Evolutionary conservation across 2,888 invertebrate genomes (phyloP).

Genomic region (Eupithecia centaureata): DNA sequence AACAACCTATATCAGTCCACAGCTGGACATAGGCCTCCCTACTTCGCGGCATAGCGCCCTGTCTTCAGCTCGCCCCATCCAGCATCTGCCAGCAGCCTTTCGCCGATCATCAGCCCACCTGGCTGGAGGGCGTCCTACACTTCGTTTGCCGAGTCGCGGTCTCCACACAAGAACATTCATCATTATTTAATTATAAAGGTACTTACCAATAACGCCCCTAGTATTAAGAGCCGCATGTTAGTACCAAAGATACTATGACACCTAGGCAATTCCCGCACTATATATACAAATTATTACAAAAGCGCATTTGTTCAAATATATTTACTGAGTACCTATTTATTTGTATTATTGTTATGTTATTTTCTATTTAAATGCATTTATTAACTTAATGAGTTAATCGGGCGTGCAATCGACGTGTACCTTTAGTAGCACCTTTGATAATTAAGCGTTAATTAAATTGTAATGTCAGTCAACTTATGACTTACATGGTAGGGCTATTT

Average conservation of each 20-base stretch:
- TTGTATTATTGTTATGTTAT: not conserved
- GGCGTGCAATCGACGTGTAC: not conserved
- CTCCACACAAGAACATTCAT: no score
- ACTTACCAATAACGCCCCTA: not conserved
- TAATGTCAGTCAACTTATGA: not conserved
- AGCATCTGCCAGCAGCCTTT: no score
- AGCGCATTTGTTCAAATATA: constrained; percentile 5
- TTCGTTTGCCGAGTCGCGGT: no score
- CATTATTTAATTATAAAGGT: not conserved
- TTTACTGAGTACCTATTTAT: not conserved
- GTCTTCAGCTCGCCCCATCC: no score
- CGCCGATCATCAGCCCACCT: no score
- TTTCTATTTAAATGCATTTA: not conserved
- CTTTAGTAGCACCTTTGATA: no score
- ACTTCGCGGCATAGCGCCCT: no score
- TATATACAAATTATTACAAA: not conserved
- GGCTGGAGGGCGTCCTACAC: no score
- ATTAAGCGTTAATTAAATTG: not conserved
- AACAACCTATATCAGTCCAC: no score
- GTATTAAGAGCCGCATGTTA: not conserved
- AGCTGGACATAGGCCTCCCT: no score
- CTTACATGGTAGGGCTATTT: not conserved
- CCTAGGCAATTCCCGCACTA: not conserved
- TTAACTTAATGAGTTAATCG: constrained; percentile 4
- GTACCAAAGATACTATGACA: not conserved